A percentile compares a stretch with the other conserved stretches of the same genome.
Conservation (phyloP, 2,888 invertebrate genomes). For the Pheosia gnoma region DNA sequence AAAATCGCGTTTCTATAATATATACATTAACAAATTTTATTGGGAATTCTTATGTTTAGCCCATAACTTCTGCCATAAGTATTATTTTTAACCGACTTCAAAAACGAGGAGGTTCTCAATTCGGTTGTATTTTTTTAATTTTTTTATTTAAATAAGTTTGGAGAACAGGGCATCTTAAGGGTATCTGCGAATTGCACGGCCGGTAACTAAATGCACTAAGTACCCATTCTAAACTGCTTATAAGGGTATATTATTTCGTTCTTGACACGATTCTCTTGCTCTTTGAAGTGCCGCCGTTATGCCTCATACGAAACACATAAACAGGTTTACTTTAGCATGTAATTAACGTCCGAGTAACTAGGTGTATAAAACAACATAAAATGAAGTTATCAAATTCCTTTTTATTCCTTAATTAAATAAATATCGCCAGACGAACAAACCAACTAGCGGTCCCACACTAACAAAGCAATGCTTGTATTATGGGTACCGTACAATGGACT, state of each 20-base stretch:
- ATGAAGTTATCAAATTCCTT: neutral
- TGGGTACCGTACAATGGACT: too few relatives aligned
- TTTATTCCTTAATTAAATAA: too few relatives aligned
- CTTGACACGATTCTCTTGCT: slow-evolving; percentile 51
- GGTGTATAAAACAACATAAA: slow-evolving; percentile 1
- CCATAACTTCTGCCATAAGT: too few relatives aligned
- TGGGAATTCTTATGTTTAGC: too few relatives aligned
- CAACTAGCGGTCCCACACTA: too few relatives aligned
- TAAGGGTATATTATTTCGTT: slow-evolving; percentile 41
- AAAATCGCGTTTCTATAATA: too few relatives aligned
- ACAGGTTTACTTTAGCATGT: slow-evolving; percentile 6
- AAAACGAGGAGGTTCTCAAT: too few relatives aligned
- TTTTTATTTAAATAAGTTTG: slow-evolving; percentile 11
- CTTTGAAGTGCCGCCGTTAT: slow-evolving; percentile 19
- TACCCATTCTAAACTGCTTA: slow-evolving; percentile 49
- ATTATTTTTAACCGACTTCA: too few relatives aligned
- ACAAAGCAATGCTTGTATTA: too few relatives aligned
- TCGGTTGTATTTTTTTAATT: too few relatives aligned
- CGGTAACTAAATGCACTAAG: slow-evolving; percentile 17
- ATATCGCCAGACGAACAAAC: too few relatives aligned
- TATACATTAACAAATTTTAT: too few relatives aligned
- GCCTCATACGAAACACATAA: slow-evolving; percentile 7
- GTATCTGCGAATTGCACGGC: slow-evolving; percentile 25
- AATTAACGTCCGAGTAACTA: slow-evolving; percentile 3
- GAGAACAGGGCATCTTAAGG: slow-evolving; percentile 20